Evolutionary conservation across 2,113 vertebrate genomes (phyloP).

Genomic region (Corythoichthys haematopterus): DNA sequence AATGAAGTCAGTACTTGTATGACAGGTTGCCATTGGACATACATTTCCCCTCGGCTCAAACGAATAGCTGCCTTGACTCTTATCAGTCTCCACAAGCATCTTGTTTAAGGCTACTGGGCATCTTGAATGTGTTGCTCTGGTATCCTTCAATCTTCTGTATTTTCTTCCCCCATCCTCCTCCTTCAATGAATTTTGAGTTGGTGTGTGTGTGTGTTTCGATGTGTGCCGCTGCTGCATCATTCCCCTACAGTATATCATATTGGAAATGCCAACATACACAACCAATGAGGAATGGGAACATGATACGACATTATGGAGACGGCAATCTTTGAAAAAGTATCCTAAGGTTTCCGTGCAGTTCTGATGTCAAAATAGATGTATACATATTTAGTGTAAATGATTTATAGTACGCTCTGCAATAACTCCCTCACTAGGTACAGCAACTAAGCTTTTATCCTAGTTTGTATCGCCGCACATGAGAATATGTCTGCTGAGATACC

Average conservation of each 20-base stretch:
- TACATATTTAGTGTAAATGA: neutral
- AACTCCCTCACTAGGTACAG: neutral
- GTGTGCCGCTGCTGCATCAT: conserved; percentile 21
- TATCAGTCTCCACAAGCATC: conserved; percentile 45
- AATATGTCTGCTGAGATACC: neutral
- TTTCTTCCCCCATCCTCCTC: conserved; percentile 19
- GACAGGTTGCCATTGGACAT: neutral
- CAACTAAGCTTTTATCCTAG: neutral
- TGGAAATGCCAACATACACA: neutral
- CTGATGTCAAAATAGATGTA: neutral
- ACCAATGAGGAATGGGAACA: neutral
- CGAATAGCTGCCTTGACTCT: conserved; percentile 33
- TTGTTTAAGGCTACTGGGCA: conserved; percentile 27
- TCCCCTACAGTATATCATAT: neutral
- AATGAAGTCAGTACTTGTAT: conserved; percentile 31
- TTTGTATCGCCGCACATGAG: neutral
- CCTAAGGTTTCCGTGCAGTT: neutral
- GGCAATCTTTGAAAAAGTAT: neutral
- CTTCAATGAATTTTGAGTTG: conserved; percentile 20
- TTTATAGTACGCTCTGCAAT: neutral
- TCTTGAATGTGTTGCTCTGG: conserved; percentile 46
- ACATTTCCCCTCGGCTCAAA: conserved; percentile 32
- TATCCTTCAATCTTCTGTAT: conserved; percentile 51
- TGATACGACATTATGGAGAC: neutral
- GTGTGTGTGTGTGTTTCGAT: conserved; percentile 26